These are phyloP conservation scores for Epizoanthus stellaris DNA, from an alignment of 92 coral and sea anemone species.

Conservation along the genomic window DNA sequence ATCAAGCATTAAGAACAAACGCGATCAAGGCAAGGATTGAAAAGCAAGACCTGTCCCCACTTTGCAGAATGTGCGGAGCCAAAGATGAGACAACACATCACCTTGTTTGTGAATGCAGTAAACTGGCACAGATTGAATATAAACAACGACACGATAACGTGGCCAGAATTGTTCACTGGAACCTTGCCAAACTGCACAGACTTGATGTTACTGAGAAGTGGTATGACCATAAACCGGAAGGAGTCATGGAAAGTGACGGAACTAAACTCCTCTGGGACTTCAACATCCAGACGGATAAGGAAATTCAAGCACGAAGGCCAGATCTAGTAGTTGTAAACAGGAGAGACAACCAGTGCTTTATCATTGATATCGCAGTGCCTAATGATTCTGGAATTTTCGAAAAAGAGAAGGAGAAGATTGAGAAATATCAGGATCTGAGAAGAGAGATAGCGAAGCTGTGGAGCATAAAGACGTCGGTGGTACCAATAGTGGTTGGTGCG, in stretches of 20 bases:
- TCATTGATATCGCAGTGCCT: constrained; percentile 49
- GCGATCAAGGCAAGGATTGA: constrained; percentile 50
- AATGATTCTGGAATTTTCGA: constrained; percentile 39
- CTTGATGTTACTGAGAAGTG: constrained; percentile 37
- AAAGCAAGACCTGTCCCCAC: constrained; percentile 33
- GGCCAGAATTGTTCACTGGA: constrained; percentile 56
- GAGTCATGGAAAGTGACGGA: constrained; percentile 29
- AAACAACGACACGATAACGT: constrained; percentile 48
- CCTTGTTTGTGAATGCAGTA: constrained; percentile 54
- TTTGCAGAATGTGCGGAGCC: constrained; percentile 51
- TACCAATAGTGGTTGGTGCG: constrained; percentile 51
- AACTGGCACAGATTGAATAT: constrained; percentile 56
- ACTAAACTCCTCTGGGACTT: constrained; percentile 47
- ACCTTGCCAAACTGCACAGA: constrained; percentile 26
- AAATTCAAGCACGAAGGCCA: constrained; percentile 46
- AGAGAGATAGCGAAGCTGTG: constrained; percentile 49
- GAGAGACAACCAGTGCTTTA: constrained; percentile 32
- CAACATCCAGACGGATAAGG: constrained; percentile 38
- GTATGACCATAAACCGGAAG: constrained; percentile 54
- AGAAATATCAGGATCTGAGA: constrained; percentile 51
- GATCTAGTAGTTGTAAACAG: constrained; percentile 38
- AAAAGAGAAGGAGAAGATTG: constrained; percentile 43
- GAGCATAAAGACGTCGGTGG: constrained; percentile 47
- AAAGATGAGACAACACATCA: constrained; percentile 55
- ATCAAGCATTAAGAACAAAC: constrained; percentile 50